phyloP scores from a whole-genome alignment of 2,888 invertebrate species.

The Hirtodrosophila histrioides region DNA sequence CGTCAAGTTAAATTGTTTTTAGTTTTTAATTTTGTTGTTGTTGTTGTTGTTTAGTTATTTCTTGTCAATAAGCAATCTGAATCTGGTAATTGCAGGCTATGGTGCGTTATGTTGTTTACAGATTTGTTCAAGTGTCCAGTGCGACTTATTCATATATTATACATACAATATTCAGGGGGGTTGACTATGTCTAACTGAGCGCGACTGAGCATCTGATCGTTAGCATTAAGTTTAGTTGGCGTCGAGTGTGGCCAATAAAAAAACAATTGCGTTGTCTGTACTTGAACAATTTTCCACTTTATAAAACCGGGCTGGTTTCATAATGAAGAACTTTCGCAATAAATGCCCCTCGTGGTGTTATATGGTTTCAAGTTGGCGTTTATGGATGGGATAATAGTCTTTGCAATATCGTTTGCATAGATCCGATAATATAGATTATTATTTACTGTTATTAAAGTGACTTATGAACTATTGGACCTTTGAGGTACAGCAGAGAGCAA shows the following conservation, averaged over 20 bases:
- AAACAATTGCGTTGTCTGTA: conserved; percentile 52
- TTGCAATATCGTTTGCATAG: too few species aligned
- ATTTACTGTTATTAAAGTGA: too few species aligned
- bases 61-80: conserved; percentile 21
- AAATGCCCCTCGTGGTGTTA: conserved; percentile 8
- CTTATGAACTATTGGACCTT: too few species aligned
- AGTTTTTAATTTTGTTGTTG: conserved; percentile 6
- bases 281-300: conserved; percentile 59
- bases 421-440: too few species aligned
- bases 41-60: conserved; percentile 4
- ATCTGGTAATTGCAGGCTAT: conserved; percentile 7
- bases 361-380: not conserved
- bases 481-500: too few species aligned
- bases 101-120: conserved; percentile 22
- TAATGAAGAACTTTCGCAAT: conserved; percentile 51
- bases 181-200: conserved; percentile 40
- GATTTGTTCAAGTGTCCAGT: conserved; percentile 18
- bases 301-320: conserved; percentile 8
- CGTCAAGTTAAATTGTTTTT: conserved; percentile 12
- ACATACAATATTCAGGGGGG: not conserved
- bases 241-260: conserved; percentile 31
- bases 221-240: conserved; percentile 10
- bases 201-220: conserved; percentile 31
- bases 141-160: conserved; percentile 3
- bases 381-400: too few species aligned